These are phyloP conservation scores for Melieria crassipennis DNA, from an alignment of 2,888 invertebrate species.

Conservation along the genomic window DNA sequence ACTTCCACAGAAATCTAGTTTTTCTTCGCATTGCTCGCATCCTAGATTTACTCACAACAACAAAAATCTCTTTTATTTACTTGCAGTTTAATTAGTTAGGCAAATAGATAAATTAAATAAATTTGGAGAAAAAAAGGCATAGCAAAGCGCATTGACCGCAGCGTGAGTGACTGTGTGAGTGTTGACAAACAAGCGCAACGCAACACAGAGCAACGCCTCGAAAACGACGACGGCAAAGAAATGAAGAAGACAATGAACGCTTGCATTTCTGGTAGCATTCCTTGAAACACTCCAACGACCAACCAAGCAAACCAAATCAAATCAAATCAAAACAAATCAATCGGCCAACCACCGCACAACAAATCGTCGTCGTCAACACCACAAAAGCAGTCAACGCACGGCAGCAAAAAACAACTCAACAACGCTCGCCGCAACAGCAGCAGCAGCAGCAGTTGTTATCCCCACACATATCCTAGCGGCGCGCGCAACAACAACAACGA, in stretches of 20 bases:
- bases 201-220: too few relatives aligned
- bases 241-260: slow-evolving; percentile 19
- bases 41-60: too few relatives aligned
- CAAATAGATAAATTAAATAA: too few relatives aligned
- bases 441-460: slow-evolving; percentile 6
- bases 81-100: too few relatives aligned
- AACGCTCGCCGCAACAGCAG: slow-evolving; percentile 3
- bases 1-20: too few relatives aligned
- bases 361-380: not conserved
- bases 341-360: not conserved
- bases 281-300: slow-evolving; percentile 34
- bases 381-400: not conserved
- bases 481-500: not conserved
- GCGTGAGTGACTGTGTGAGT: too few relatives aligned
- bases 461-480: not conserved
- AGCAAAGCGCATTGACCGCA: too few relatives aligned
- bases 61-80: too few relatives aligned
- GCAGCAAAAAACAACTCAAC: not conserved
- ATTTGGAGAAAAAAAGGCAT: too few relatives aligned
- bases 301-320: not conserved
- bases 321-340: not conserved
- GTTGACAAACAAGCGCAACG: too few relatives aligned
- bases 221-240: slow-evolving; percentile 10
- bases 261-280: slow-evolving; percentile 55
- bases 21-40: too few relatives aligned